Percentiles rank a stretch among this genome's conserved stretches.
phyloP scores from a whole-genome alignment of 2,113 vertebrate species.

The Seriola aureovittata region DNA sequence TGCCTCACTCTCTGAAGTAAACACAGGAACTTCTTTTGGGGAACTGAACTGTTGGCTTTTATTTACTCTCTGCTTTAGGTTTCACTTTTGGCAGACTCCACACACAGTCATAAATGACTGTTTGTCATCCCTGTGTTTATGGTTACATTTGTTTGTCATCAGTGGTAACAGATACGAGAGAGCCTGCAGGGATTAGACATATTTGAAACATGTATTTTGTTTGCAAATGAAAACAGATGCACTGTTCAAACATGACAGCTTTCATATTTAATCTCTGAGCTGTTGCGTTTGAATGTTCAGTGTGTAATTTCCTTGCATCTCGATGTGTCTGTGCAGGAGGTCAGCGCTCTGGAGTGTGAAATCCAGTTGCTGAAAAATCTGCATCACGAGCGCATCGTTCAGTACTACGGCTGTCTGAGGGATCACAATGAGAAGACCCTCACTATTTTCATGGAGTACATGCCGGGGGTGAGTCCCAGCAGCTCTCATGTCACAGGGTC shows the following conservation, averaged over 20 bases:
- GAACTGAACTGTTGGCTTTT: constrained; percentile 43
- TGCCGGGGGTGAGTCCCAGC: constrained; percentile 91
- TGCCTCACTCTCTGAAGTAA: constrained; percentile 58
- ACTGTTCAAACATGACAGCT: not conserved
- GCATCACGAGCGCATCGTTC: constrained; percentile 95
- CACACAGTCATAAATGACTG: not conserved
- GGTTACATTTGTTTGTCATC: constrained; percentile 15
- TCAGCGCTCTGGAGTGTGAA: constrained; percentile 96
- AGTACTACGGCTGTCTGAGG: constrained; percentile 94
- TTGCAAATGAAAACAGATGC: not conserved
- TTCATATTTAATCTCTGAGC: not conserved
- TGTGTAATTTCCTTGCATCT: not conserved
- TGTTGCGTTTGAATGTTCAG: not conserved
- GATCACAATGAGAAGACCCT: constrained; percentile 93
- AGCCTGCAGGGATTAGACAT: not conserved
- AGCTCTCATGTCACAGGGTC: not conserved
- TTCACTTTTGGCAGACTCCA: constrained; percentile 24
- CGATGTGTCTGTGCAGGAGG: constrained; percentile 85
- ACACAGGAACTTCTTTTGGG: constrained; percentile 64
- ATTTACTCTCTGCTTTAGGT: constrained; percentile 24
- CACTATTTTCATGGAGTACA: constrained; percentile 98
- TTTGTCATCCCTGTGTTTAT: constrained; percentile 23
- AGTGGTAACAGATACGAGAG: not conserved
- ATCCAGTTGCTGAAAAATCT: constrained; percentile 97
- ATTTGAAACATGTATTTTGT: not conserved